Evolutionary conservation across 2,888 invertebrate species (phyloP), one percentile per base, ranked within the genome.

Genomic region (Tachina fera): DNA sequence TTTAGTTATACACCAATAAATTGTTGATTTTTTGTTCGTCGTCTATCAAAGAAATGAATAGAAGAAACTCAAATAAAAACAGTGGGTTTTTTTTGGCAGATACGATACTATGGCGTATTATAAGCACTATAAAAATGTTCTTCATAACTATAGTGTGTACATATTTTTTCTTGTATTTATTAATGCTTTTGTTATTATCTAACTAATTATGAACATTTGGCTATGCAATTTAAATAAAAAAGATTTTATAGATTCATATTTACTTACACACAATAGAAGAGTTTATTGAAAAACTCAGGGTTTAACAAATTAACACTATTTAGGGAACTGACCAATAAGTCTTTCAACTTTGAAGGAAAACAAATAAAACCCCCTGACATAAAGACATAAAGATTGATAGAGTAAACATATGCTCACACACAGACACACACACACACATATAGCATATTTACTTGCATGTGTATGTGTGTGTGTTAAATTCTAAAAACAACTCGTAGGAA

Each of bases 291-390:
- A 43, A 56, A 56, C 43, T 77, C 84, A 84, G 80, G 81, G 84
- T 49, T 77, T 77, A 16, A 77, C 53, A 53, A 81, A 84, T 84
- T 81, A 84, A 74, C 80, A 81, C 74, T 31, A 63, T 74, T 81
- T 58, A 61, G 81, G 77, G 72, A 77, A 70, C 71, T 80, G 71
- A 31, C 60, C 72, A 85, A 70, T 71, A 79, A 75, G 70, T 79
- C 78, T 82, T 81, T 82, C 53, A 81, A 77, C 77, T 63, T 75
- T 82, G 85, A 86, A 79, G 78, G 74, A 79, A 79, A 77, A 31
- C 78, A 85, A 82, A 82, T 56, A 77, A 67, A 60, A 45, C 22
- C 53, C 22, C 56, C 13, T n/a, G 11, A 22, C 19, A 75, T 39
- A 45, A 43, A 63, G 11, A 16, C 56, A 56, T 10, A 31, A 31